Evolutionary conservation across 2,888 invertebrate genomes (phyloP), one percentile per base, ranked within the genome.

Genomic region (Tenthredo distinguenda): DNA sequence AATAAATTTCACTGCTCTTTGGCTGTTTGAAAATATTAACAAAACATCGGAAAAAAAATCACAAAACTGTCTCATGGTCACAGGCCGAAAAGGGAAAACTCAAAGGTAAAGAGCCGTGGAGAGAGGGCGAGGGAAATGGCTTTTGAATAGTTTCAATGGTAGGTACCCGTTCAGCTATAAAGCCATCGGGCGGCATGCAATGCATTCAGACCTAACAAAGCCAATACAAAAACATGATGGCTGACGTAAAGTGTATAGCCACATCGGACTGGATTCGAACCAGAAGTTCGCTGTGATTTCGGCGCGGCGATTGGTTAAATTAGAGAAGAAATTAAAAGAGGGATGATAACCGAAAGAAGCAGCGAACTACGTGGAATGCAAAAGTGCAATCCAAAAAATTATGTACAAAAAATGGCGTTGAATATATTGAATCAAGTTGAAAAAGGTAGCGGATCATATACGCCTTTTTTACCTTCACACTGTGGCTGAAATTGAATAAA

Each of bases 191-290:
- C 6, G 34, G 77, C 77, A 55, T 77, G 77, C 31, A 47, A 55
- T 55, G 77, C 55, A 77, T 77, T 55, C 77, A 55, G 37, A 77
- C 77, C 50, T 77, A 77, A 77, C 77, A 77, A 77, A 55, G 77
- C 50, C 50, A 77, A 77, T 50, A 77, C 50, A 55, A 77, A 77
- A 50, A 77, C 77, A 77, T 18, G 77, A 77, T 34, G 77, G 77
- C 77, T 55, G 77, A 77, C 55, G n/a, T 31, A 34, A 55, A 77
- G 18, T 77, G 55, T 31, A 55, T n/a, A 77, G 77, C 34, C 77
- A 77, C 9, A 50, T 77, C 55, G 31, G 1, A 31, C 18, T 18
- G n/a, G 50, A 55, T 15, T 77, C 21, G 31, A 47, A 10, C 71
- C 37, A 71, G 37, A 37, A 71, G 71, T 72, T 72, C 21, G 21